Conservation (phyloP, 2,888 invertebrate species). For the Actias luna region DNA sequence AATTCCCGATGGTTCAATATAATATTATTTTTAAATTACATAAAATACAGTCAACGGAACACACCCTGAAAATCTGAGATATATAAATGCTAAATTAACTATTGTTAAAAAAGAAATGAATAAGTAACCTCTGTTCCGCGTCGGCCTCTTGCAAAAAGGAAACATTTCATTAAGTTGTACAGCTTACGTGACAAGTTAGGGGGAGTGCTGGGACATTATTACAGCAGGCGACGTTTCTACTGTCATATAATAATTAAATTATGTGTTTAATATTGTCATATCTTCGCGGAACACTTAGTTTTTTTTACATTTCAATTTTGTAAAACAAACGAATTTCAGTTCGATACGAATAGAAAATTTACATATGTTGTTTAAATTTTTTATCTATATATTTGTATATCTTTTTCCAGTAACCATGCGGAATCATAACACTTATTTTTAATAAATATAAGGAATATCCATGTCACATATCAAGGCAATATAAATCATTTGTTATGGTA, state of each 20-base stretch:
- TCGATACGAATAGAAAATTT: too few species aligned
- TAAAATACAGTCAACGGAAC: not conserved
- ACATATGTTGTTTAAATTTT: too few species aligned
- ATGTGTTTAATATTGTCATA: not conserved
- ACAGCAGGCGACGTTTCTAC: not conserved
- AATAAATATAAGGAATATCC: too few species aligned
- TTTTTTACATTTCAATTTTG: not conserved
- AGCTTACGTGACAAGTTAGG: constrained; percentile 48
- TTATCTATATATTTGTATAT: too few species aligned
- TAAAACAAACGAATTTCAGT: not conserved
- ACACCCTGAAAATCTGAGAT: not conserved
- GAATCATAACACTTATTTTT: too few species aligned
- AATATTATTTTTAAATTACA: too few species aligned
- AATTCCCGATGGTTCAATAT: too few species aligned
- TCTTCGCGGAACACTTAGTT: not conserved
- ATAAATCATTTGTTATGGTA: too few species aligned
- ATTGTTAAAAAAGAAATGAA: not conserved
- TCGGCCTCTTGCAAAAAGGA: constrained; percentile 29
- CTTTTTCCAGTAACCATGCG: too few species aligned
- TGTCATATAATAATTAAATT: not conserved
- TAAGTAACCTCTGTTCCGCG: constrained; percentile 3
- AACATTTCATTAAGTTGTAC: constrained; percentile 44
- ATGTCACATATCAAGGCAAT: too few species aligned
- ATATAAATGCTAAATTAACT: not conserved
- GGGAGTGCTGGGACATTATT: constrained; percentile 2